A percentile compares a stretch with the other conserved stretches of the same genome.
Conservation (phyloP, 2,113 vertebrate genomes). For the Cercopithecus mona region DNA sequence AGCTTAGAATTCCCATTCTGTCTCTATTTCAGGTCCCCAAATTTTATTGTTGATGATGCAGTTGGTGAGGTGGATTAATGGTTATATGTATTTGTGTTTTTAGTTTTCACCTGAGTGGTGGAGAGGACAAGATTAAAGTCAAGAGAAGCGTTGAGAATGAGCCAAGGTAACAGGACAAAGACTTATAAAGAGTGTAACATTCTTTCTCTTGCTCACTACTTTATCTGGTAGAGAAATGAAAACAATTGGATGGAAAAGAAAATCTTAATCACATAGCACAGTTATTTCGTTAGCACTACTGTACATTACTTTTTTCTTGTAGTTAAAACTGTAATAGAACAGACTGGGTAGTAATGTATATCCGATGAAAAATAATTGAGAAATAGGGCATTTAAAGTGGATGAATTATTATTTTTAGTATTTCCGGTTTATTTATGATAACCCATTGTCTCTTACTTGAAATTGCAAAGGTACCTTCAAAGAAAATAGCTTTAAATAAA, state of each 20-base stretch:
- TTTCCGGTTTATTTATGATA: neutral
- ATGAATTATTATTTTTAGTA: neutral
- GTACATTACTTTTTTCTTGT: neutral
- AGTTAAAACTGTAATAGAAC: neutral
- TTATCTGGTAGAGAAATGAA: neutral
- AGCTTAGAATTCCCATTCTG: neutral
- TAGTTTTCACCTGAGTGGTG: conserved; percentile 76
- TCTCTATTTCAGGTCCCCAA: neutral
- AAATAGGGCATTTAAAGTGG: conserved; percentile 6
- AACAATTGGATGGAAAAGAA: neutral
- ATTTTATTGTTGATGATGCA: neutral
- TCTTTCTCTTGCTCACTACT: neutral
- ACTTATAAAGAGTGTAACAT: neutral
- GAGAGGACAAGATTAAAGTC: conserved; percentile 80
- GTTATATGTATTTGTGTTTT: conserved; percentile 54
- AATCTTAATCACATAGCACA: neutral
- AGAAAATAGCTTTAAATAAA: neutral
- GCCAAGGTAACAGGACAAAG: conserved; percentile 80
- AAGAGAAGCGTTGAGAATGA: conserved; percentile 78
- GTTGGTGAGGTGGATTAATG: neutral
- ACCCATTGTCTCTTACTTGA: neutral
- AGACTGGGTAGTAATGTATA: neutral
- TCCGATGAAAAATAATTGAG: neutral
- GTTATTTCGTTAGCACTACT: neutral
- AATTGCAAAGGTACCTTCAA: neutral